Percentiles rank a stretch among this genome's conserved stretches.
phyloP scores from a whole-genome alignment of 2,888 invertebrate species.

The Agrochola macilenta region DNA sequence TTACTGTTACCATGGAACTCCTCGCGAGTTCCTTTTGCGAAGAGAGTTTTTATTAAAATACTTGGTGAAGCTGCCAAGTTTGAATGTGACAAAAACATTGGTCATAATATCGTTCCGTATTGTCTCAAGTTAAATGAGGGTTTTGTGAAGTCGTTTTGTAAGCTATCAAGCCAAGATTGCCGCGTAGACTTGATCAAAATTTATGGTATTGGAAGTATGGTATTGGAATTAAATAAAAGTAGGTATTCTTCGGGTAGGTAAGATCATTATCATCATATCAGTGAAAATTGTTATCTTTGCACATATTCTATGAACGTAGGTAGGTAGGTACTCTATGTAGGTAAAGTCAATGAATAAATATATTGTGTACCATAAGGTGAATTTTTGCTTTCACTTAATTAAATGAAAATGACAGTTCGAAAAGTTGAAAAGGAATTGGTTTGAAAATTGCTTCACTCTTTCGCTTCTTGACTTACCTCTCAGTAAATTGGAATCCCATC shows the following conservation, averaged over 20 bases:
- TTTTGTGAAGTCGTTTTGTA: conserved; percentile 50
- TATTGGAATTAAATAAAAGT: neutral
- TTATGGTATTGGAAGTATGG: conserved; percentile 1
- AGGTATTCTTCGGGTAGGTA: neutral
- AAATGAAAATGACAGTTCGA: too few species aligned
- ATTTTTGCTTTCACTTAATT: too few species aligned
- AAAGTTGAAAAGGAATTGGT: too few species aligned
- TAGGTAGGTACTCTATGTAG: neutral
- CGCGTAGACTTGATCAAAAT: conserved; percentile 20
- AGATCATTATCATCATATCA: neutral
- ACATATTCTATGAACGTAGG: neutral
- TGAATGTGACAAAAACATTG: conserved; percentile 74
- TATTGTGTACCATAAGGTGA: too few species aligned
- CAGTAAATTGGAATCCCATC: too few species aligned
- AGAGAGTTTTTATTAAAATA: conserved; percentile 75
- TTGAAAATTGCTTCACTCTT: too few species aligned
- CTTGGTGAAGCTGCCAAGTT: conserved; percentile 68
- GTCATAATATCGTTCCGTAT: conserved; percentile 64
- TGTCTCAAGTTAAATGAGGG: conserved; percentile 67
- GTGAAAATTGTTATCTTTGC: neutral
- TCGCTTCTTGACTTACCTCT: too few species aligned
- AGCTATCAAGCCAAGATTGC: conserved; percentile 35
- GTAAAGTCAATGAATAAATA: too few species aligned
- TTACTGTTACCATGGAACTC: conserved; percentile 64
- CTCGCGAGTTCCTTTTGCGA: conserved; percentile 66